These are phyloP conservation scores for Drosophila lacertosa DNA, from an alignment of 1,140 invertebrate species.

Conservation along the genomic window DNA sequence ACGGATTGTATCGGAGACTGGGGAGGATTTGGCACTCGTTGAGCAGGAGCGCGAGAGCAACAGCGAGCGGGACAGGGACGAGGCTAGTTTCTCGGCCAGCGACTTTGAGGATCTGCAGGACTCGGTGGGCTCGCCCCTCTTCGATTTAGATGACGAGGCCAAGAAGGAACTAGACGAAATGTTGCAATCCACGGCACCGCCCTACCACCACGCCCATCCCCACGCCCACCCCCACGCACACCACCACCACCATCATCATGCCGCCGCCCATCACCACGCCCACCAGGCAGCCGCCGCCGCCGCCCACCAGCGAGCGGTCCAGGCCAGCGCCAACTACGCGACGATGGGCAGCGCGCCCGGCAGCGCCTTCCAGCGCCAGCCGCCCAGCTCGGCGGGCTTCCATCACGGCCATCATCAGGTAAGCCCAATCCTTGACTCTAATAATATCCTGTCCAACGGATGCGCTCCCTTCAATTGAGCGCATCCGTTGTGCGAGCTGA, in stretches of 20 bases:
- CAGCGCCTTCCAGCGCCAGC: constrained; percentile 81
- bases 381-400: constrained; percentile 66
- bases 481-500: constrained; percentile 60
- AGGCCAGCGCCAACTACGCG: constrained; percentile 50
- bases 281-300: constrained; percentile 54
- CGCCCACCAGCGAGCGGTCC: constrained; percentile 52
- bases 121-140: constrained; percentile 77
- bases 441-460: constrained; percentile 39
- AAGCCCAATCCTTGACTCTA: constrained; percentile 28
- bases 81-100: constrained; percentile 45
- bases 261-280: constrained; percentile 48
- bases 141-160: constrained; percentile 84
- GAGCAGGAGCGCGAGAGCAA: constrained; percentile 20
- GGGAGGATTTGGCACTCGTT: constrained; percentile 47
- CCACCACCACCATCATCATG: constrained; percentile 42
- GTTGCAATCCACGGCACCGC: constrained; percentile 80
- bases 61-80: constrained; percentile 35
- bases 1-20: constrained; percentile 58
- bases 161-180: constrained; percentile 83
- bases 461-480: constrained; percentile 49
- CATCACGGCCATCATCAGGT: constrained; percentile 84
- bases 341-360: constrained; percentile 68
- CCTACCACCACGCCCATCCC: constrained; percentile 64
- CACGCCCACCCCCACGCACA: constrained; percentile 54
- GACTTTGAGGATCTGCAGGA: constrained; percentile 73